Conservation (phyloP, 1,140 invertebrate species). For the Colletes gigas region DNA sequence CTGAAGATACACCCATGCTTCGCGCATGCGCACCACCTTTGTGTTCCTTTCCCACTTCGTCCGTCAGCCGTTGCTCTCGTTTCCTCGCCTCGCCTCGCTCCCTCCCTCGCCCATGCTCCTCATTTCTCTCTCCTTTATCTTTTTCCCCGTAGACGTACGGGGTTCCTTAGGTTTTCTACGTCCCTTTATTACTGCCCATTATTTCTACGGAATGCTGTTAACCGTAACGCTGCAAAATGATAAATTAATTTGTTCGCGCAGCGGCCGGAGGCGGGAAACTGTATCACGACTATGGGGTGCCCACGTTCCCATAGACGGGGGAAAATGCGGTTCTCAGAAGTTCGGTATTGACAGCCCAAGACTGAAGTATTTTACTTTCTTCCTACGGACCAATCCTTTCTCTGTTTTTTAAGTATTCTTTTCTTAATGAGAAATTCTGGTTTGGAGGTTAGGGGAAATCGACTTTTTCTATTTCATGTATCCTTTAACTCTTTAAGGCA, state of each 20-base stretch:
- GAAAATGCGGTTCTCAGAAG: background rate
- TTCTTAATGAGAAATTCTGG: no score
- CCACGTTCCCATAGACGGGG: conserved; percentile 31
- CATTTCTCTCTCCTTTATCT: conserved; percentile 35
- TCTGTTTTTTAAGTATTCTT: background rate
- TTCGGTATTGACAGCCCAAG: conserved; percentile 29
- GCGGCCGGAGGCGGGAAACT: conserved; percentile 36
- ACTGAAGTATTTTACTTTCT: background rate
- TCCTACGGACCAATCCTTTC: background rate
- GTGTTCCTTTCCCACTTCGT: conserved; percentile 18
- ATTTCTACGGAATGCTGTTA: conserved; percentile 54
- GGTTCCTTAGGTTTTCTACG: conserved; percentile 36
- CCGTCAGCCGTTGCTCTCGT: conserved; percentile 11
- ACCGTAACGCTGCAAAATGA: conserved; percentile 59
- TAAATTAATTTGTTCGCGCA: conserved; percentile 64
- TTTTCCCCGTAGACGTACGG: conserved; percentile 8
- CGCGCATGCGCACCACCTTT: conserved; percentile 67
- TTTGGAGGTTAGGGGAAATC: no score
- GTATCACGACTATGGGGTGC: conserved; percentile 29
- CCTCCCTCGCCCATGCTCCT: conserved; percentile 1
- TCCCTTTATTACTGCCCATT: conserved; percentile 58
- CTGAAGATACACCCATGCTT: conserved; percentile 75
- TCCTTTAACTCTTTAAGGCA: no score
- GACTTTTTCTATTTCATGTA: no score
- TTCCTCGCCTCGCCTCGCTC: background rate